phyloP scores from a whole-genome alignment of 2,888 invertebrate species.

The Punctoribates punctum region DNA sequence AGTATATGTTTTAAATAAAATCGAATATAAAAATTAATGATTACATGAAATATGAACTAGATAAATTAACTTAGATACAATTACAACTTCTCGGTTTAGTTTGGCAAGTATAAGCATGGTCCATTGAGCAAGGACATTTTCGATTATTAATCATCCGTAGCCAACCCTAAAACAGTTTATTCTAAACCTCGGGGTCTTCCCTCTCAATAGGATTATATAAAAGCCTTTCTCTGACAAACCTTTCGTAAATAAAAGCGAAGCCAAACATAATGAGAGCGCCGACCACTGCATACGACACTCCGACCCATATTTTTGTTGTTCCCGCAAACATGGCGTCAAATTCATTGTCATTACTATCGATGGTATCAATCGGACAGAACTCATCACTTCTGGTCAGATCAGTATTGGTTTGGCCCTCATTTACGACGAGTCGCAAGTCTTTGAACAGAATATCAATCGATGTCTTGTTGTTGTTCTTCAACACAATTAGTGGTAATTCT shows the following conservation, averaged over 20 bases:
- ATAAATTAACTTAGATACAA: no score
- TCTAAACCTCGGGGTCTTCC: neutral
- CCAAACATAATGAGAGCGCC: constrained; percentile 10
- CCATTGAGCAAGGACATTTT: no score
- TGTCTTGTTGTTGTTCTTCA: neutral
- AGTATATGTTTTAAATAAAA: no score
- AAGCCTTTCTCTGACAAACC: neutral
- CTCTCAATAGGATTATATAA: neutral
- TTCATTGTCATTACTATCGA: neutral
- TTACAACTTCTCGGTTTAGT: no score
- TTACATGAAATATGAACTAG: no score
- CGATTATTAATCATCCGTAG: no score
- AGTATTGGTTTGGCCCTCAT: neutral
- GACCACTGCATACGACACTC: neutral
- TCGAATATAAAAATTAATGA: no score
- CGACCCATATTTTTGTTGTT: neutral
- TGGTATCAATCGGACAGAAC: neutral
- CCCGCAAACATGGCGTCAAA: neutral
- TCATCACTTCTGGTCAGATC: neutral
- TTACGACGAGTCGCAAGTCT: neutral
- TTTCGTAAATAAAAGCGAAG: neutral
- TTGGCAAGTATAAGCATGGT: no score
- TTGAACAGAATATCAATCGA: neutral
- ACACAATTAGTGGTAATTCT: neutral
- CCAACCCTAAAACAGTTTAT: neutral